Conservation (phyloP, 2,797 vertebrate genomes). For the Ceyx erithaca region DNA sequence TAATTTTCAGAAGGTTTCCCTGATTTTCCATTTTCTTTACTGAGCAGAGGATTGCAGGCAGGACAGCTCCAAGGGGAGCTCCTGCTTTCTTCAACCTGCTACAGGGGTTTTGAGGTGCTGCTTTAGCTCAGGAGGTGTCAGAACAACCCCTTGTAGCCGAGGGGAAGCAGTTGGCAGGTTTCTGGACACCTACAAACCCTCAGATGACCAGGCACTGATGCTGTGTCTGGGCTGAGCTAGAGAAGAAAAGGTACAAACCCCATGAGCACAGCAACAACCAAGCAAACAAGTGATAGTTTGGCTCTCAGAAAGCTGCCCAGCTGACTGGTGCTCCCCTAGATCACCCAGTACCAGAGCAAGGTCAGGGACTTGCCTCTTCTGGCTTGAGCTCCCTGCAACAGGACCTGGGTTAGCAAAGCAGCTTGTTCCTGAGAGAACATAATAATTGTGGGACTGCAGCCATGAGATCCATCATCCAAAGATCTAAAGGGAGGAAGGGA, state of each 20-base stretch:
- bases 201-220: background rate
- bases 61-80: background rate
- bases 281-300: background rate
- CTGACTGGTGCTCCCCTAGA: background rate
- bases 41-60: background rate
- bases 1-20: background rate
- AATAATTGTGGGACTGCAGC: background rate
- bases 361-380: background rate
- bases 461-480: background rate
- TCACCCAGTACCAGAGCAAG: background rate
- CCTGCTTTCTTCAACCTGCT: background rate
- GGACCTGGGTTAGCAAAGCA: background rate
- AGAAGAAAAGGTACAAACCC: background rate
- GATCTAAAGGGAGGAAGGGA: background rate
- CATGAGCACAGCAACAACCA: fast-evolving
- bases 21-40: background rate
- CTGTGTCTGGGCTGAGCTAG: background rate
- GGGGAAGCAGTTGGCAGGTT: background rate
- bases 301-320: background rate
- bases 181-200: background rate
- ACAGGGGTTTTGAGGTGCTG: background rate
- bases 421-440: background rate
- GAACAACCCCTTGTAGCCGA: background rate
- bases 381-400: background rate
- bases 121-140: background rate